These are phyloP conservation scores for Phainopepla nitens DNA, from an alignment of 2,113 vertebrate genomes.

Conservation along the genomic window DNA sequence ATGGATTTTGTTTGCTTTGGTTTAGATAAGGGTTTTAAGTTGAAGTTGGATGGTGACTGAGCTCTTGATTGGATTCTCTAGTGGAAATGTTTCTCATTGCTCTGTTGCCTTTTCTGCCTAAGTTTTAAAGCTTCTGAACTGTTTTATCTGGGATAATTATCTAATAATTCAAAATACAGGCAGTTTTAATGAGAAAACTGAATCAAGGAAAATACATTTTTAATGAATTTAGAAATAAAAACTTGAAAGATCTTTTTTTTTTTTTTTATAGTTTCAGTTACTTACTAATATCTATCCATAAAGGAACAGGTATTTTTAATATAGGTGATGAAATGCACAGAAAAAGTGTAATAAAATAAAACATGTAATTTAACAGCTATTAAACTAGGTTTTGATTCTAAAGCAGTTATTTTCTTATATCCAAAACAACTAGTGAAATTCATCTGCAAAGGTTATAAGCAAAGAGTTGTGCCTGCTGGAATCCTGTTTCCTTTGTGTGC, in stretches of 20 bases:
- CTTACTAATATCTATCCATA: background rate
- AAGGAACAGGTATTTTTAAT: background rate
- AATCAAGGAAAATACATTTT: background rate
- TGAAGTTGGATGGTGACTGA: constrained; percentile 1
- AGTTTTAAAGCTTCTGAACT: background rate
- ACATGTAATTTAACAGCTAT: background rate
- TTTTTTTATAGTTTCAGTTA: background rate
- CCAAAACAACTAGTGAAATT: background rate
- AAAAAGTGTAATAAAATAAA: background rate
- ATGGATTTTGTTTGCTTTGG: constrained; percentile 64
- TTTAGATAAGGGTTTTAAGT: constrained; percentile 25
- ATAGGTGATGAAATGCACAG: background rate
- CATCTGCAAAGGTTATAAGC: background rate
- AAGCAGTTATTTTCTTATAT: background rate
- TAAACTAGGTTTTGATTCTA: background rate
- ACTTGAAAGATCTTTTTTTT: background rate
- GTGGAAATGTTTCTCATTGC: background rate
- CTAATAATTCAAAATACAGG: background rate
- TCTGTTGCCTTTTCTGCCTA: background rate
- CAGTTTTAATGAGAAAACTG: background rate
- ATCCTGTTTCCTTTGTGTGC: background rate
- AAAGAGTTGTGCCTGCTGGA: background rate
- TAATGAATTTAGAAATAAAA: background rate
- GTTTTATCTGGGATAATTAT: background rate
- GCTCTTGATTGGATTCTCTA: background rate